Base-by-base conservation (phyloP, 2,797 vertebrate genomes). In the Catharus ustulatus region DNA sequence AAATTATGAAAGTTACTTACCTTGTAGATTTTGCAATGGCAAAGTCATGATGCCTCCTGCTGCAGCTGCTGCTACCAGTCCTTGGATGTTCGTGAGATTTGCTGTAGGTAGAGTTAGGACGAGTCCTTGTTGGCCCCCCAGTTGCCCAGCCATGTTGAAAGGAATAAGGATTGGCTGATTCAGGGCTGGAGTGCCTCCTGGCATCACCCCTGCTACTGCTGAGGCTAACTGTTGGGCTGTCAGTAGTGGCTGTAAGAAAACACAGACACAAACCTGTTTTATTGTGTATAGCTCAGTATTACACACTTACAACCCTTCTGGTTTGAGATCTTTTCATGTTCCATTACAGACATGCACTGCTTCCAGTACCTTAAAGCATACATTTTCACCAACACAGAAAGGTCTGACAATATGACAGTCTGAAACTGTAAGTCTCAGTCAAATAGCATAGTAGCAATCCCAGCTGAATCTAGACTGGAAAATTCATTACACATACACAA, bases 21-120 rank as follows among this genome's bases (percentile, higher is more conserved):
- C 99, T 99, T 99, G 99, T 98, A 99, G 98, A 98, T 99, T 99
- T 98, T 99, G 99, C 97, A 99, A 98, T 91, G 99, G 99, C 97
- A 99, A 98, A 36, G 99, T 99, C 99, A 99, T 99, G 94, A 99
- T 99, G 97, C 99, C 99, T 97, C 99, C 99, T 43, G 99, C 99
- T 95, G 99, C 99, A 94, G 99, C 99, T 43, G 99, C 99, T 92
- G 99, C 99, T 98, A 99, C 99, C 98, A 99, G 98, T 88, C 99
- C 99, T 98, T 99, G 99, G 96, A 99, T 99, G 98, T 99, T 98
- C 95, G 98, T 98, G 84, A 98, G 98, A 96, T 98, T 99, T 20
- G 99, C 98, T 3, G 99, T 98, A 75, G 99, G 99, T 76, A 99
- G 98, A 66, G 99, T 99, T 75, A 99, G 98, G 88, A 99, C 99